Evolutionary conservation across 1,140 invertebrate species (phyloP).

Genomic region (Drosophila sechellia): DNA sequence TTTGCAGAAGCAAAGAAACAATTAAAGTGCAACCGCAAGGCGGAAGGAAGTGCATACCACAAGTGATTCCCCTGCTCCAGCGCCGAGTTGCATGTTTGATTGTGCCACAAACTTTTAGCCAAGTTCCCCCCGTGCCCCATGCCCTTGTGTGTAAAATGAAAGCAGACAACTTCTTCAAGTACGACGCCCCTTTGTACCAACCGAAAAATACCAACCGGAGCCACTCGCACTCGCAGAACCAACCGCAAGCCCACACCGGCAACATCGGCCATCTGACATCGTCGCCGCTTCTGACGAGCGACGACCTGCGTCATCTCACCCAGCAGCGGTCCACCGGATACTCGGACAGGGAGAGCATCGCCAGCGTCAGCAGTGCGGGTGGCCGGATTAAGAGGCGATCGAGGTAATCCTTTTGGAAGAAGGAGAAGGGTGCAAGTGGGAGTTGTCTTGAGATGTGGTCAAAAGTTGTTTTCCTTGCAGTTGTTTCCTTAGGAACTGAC

Average conservation of each 20-base stretch:
- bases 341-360: slow-evolving; percentile 72
- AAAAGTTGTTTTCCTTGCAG: not conserved
- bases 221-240: slow-evolving; percentile 56
- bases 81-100: slow-evolving; percentile 65
- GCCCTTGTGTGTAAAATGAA: slow-evolving; percentile 71
- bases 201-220: slow-evolving; percentile 60
- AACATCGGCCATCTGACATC: slow-evolving; percentile 44
- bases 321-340: slow-evolving; percentile 44
- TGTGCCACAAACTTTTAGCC: slow-evolving; percentile 57
- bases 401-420: slow-evolving; percentile 40
- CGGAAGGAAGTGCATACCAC: slow-evolving; percentile 78
- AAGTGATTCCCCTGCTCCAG: slow-evolving; percentile 44
- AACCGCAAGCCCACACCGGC: slow-evolving; percentile 58
- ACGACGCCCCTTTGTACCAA: slow-evolving; percentile 74
- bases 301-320: slow-evolving; percentile 64
- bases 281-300: slow-evolving; percentile 55
- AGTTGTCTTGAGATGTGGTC: not conserved
- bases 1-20: slow-evolving; percentile 68
- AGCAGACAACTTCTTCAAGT: slow-evolving; percentile 79
- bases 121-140: slow-evolving; percentile 6
- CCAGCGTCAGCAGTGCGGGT: slow-evolving; percentile 63
- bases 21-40: slow-evolving; percentile 72
- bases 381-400: slow-evolving; percentile 63
- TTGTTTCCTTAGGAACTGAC: slow-evolving; percentile 8
- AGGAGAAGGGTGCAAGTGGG: not conserved